Conservation (phyloP, 2,888 invertebrate genomes). For the Calliscelio sp. region DNA sequence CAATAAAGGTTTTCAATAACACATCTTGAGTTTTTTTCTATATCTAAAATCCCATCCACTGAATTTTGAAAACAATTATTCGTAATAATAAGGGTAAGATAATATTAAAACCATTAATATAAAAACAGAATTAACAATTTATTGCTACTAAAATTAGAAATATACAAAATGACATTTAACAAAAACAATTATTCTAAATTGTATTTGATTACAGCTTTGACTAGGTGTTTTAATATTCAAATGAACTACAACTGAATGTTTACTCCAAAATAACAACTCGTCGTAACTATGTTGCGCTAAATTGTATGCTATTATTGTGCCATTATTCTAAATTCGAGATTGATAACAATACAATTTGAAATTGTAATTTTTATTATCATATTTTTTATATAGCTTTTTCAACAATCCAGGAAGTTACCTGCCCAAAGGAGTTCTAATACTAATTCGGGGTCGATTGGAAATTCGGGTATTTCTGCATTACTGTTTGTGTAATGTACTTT, state of each 20-base stretch:
- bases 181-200: no score
- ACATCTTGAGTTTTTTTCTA: no score
- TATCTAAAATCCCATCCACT: no score
- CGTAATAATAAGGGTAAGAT: no score
- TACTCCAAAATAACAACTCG: no score
- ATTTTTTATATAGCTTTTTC: no score
- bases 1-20: conserved; percentile 23
- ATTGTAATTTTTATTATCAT: no score
- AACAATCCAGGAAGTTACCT: conserved; percentile 99
- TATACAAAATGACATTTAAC: neutral
- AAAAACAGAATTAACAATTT: neutral
- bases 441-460: conserved; percentile 99
- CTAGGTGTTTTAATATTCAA: no score
- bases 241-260: no score
- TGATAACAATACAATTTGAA: conserved; percentile 14
- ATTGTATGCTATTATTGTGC: neutral
- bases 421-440: conserved; percentile 99
- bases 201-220: no score
- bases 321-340: conserved; percentile 1
- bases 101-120: neutral
- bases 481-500: conserved; percentile 99
- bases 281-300: no score
- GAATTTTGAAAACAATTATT: no score
- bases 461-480: conserved; percentile 99
- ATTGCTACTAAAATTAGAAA: neutral